Conservation (phyloP, 2,113 vertebrate species). For the Cettia cetti region DNA sequence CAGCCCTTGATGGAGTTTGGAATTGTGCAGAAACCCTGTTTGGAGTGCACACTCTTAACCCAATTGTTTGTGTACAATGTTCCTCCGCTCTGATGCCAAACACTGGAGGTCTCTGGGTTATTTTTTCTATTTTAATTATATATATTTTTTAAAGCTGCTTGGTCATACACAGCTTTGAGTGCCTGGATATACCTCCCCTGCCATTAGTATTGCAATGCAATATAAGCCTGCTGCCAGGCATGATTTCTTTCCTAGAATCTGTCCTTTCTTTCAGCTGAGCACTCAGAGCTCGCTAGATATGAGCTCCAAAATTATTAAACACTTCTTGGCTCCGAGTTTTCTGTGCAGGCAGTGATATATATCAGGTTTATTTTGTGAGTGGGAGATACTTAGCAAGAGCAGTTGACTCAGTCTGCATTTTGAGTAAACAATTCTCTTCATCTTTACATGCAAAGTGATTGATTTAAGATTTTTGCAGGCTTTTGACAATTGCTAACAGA, state of each 20-base stretch:
- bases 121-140: background rate
- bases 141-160: background rate
- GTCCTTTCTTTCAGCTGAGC: background rate
- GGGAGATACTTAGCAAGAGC: background rate
- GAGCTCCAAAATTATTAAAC: background rate
- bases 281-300: rapidly evolving
- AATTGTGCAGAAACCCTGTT: slow-evolving; percentile 17
- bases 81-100: slow-evolving; percentile 23
- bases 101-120: background rate
- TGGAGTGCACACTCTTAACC: slow-evolving; percentile 47
- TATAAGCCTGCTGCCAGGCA: background rate
- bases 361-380: background rate
- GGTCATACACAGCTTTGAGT: background rate
- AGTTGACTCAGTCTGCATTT: background rate
- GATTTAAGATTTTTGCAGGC: background rate
- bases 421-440: background rate
- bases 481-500: background rate
- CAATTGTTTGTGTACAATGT: slow-evolving; percentile 41
- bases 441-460: background rate
- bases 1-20: slow-evolving; percentile 26
- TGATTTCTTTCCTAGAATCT: background rate
- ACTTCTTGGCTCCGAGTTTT: background rate
- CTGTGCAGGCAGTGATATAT: background rate
- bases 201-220: background rate
- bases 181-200: background rate